Conservation (phyloP, 2,888 invertebrate genomes). For the Drosophila anomalipes region DNA sequence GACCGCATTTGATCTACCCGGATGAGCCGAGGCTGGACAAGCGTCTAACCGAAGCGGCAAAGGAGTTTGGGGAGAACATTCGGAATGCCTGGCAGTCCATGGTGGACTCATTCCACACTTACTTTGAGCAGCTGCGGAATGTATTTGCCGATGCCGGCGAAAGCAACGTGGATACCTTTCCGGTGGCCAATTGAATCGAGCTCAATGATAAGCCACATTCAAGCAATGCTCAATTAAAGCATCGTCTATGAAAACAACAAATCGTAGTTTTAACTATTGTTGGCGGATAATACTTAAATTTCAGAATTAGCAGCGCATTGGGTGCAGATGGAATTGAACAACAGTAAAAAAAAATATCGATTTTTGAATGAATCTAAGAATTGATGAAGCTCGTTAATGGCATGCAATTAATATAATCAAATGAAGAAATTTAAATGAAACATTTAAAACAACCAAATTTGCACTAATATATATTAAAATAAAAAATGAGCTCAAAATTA, state of each 20-base stretch:
- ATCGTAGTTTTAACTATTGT: not conserved
- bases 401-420: not conserved
- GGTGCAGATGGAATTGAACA: not conserved
- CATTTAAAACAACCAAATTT: not conserved
- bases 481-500: not conserved
- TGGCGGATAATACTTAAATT: not conserved
- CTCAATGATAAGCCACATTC: not conserved
- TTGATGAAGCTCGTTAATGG: not conserved
- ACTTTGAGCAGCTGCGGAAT: slow-evolving; percentile 52
- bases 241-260: not conserved
- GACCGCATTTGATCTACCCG: slow-evolving; percentile 56
- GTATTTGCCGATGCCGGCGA: slow-evolving; percentile 43
- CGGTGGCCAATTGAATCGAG: slow-evolving; percentile 7
- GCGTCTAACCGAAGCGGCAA: slow-evolving; percentile 47
- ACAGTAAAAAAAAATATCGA: not conserved
- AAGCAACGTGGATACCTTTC: slow-evolving; percentile 4
- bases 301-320: not conserved
- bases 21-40: slow-evolving; percentile 50
- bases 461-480: not conserved
- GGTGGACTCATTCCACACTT: slow-evolving; percentile 59
- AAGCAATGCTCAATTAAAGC: not conserved
- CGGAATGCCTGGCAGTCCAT: slow-evolving; percentile 70
- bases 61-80: slow-evolving; percentile 64
- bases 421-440: not conserved
- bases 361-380: not conserved